phyloP scores from a whole-genome alignment of 2,797 vertebrate genomes.

The Limosa lapponica region DNA sequence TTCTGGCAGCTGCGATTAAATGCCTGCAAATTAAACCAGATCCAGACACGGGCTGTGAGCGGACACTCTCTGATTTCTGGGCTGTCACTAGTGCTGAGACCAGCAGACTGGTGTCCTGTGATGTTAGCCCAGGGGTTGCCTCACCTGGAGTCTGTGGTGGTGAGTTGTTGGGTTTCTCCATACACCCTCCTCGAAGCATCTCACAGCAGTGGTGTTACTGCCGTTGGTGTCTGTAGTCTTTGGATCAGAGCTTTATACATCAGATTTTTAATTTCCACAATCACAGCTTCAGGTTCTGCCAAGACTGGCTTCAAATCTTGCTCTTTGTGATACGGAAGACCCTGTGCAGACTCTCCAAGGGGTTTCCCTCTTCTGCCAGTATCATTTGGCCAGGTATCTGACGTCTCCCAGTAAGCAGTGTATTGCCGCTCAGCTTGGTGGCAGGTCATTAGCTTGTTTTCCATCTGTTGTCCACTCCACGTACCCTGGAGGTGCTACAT shows the following conservation, averaged over 20 bases:
- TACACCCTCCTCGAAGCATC: background rate
- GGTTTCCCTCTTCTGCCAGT: background rate
- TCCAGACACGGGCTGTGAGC: background rate
- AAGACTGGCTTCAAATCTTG: background rate
- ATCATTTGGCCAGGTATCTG: background rate
- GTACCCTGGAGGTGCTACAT: background rate
- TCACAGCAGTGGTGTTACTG: background rate
- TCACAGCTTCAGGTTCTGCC: background rate
- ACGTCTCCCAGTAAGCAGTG: background rate
- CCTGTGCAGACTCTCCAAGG: background rate
- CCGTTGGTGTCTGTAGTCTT: accelerated
- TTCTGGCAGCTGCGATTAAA: background rate
- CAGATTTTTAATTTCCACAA: background rate
- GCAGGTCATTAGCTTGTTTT: background rate
- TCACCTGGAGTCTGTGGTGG: accelerated
- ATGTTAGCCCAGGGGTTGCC: background rate
- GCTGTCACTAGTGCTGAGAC: background rate
- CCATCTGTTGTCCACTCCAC: background rate
- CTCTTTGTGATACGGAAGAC: background rate
- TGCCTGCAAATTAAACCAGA: background rate
- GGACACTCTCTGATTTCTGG: background rate
- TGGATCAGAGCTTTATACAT: background rate
- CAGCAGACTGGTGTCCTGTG: background rate
- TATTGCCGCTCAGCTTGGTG: background rate
- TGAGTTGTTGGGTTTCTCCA: background rate